These are phyloP conservation scores for Plectropomus leopardus DNA, from an alignment of 2,113 vertebrate species.

Conservation along the genomic window DNA sequence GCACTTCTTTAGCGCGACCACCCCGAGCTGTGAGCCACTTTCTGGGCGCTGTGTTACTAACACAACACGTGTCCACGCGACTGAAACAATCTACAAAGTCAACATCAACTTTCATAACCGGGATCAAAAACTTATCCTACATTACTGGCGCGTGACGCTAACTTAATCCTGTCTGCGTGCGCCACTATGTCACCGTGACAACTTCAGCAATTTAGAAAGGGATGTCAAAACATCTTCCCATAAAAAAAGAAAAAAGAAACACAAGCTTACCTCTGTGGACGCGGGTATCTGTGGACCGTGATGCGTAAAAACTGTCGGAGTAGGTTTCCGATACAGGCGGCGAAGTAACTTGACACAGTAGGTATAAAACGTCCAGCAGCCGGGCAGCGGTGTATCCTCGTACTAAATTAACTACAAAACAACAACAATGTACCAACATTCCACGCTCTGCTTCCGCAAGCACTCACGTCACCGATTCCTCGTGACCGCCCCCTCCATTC, in stretches of 20 bases:
- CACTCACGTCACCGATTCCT: slow-evolving; percentile 85
- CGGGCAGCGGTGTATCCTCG: slow-evolving; percentile 71
- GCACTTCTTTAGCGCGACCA: neutral
- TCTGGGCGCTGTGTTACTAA: slow-evolving; percentile 29
- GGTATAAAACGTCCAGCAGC: slow-evolving; percentile 62
- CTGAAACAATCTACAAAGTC: slow-evolving; percentile 43
- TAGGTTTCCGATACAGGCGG: slow-evolving; percentile 21
- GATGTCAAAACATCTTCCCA: slow-evolving; percentile 75
- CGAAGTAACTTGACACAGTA: slow-evolving; percentile 46
- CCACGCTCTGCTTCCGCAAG: slow-evolving; percentile 89
- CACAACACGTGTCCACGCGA: slow-evolving; percentile 74
- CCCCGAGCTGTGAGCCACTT: neutral
- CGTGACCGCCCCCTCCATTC: slow-evolving; percentile 90
- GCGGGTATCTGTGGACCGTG: slow-evolving; percentile 62
- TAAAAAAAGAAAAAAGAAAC: slow-evolving; percentile 1
- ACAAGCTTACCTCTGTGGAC: slow-evolving; percentile 80
- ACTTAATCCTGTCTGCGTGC: neutral
- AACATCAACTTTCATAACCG: slow-evolving; percentile 37
- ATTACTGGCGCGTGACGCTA: neutral
- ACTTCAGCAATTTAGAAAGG: slow-evolving; percentile 62
- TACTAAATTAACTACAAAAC: slow-evolving; percentile 86
- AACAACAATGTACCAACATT: slow-evolving; percentile 90
- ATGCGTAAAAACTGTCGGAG: slow-evolving; percentile 59
- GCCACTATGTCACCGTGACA: slow-evolving; percentile 66
- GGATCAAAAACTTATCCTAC: slow-evolving; percentile 2